Conservation (phyloP, 2,113 vertebrate species). For the Cricetomys ansorgei region DNA sequence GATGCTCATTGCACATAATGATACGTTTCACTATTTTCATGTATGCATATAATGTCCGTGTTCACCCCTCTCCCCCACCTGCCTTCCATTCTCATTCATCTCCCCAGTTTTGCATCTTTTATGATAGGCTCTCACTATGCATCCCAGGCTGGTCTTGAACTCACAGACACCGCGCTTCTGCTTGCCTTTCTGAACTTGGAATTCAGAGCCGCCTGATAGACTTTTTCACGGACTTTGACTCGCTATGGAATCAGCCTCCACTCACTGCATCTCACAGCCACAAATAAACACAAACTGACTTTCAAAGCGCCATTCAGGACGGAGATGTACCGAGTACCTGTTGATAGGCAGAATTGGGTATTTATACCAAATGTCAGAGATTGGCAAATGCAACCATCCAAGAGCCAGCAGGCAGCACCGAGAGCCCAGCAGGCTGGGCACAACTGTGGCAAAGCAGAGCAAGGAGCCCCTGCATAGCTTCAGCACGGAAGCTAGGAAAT, state of each 20-base stretch:
- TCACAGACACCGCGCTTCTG: background rate
- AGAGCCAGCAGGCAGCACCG: no score
- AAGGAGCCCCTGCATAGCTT: no score
- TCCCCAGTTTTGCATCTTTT: background rate
- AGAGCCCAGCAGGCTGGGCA: background rate
- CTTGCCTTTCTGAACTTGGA: background rate
- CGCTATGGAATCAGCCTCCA: background rate
- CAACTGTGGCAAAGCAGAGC: background rate
- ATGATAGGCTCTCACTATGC: background rate
- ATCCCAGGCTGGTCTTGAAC: background rate
- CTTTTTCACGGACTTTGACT: background rate
- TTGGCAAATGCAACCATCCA: background rate
- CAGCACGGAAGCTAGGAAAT: background rate
- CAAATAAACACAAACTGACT: background rate
- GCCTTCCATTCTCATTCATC: background rate
- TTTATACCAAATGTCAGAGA: no score
- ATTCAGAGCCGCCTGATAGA: background rate
- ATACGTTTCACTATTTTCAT: background rate
- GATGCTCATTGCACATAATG: background rate
- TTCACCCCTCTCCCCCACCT: background rate
- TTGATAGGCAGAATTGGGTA: rapidly evolving
- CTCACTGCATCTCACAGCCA: background rate
- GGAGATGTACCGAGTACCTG: background rate
- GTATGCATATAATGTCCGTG: background rate
- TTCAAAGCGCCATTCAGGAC: background rate